Evolutionary conservation across 2,113 vertebrate genomes (phyloP).

Genomic region (Gadus macrocephalus): DNA sequence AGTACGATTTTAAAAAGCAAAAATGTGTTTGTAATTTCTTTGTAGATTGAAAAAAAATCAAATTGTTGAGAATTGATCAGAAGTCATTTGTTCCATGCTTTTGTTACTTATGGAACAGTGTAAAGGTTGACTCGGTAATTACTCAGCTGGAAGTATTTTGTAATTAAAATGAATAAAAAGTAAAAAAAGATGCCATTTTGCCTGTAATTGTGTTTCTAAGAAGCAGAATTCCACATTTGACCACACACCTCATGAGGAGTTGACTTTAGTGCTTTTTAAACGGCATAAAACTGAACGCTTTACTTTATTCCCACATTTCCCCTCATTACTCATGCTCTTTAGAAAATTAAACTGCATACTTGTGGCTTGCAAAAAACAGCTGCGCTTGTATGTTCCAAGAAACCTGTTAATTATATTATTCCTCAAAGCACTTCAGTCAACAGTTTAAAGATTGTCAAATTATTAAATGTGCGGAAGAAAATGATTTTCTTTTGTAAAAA

Average conservation of each 20-base stretch:
- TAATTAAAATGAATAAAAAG: conserved; percentile 18
- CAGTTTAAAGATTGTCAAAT: background rate
- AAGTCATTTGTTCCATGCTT: conserved; percentile 75
- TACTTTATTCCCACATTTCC: too few relatives aligned
- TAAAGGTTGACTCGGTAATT: conserved; percentile 75
- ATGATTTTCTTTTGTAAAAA: background rate
- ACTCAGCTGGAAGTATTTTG: conserved; percentile 49
- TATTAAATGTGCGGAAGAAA: background rate
- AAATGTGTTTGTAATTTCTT: conserved; percentile 94
- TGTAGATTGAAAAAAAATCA: conserved; percentile 82
- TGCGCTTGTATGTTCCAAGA: background rate
- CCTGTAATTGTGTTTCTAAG: conserved; percentile 7
- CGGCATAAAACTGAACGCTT: too few relatives aligned
- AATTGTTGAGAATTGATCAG: conserved; percentile 70
- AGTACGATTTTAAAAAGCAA: conserved; percentile 44
- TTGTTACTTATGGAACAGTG: conserved; percentile 29
- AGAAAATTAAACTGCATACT: too few relatives aligned
- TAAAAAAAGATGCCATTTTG: conserved; percentile 20
- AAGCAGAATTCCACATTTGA: background rate
- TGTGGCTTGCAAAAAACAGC: background rate
- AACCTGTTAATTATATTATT: conserved; percentile 4
- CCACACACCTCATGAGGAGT: background rate
- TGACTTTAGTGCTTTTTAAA: too few relatives aligned
- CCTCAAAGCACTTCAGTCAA: conserved; percentile 25
- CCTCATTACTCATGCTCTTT: too few relatives aligned